Conservation (phyloP, 2,888 invertebrate species). For the Athalia rosae region DNA sequence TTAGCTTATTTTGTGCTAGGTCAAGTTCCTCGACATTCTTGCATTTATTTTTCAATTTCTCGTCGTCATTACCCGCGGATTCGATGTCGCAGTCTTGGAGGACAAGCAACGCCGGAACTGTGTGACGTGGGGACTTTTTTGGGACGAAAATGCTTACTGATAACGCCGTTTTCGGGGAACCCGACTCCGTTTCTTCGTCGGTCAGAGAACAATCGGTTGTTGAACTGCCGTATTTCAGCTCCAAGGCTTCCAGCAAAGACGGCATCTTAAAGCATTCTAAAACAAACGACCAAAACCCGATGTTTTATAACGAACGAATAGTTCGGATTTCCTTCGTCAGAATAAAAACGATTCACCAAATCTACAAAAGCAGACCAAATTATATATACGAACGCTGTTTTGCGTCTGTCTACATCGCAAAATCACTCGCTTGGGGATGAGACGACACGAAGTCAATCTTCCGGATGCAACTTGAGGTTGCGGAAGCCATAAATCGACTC, state of each 20-base stretch:
- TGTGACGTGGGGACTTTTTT: slow-evolving; percentile 84
- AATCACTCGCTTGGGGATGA: neutral
- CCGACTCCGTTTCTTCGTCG: slow-evolving; percentile 77
- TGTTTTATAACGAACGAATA: neutral
- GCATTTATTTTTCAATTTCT: slow-evolving; percentile 85
- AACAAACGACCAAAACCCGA: slow-evolving; percentile 12
- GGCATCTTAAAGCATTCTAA: slow-evolving; percentile 80
- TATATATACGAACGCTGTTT: neutral
- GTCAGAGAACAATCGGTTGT: slow-evolving; percentile 77
- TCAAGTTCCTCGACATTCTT: slow-evolving; percentile 95
- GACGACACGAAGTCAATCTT: neutral
- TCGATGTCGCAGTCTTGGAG: slow-evolving; percentile 94
- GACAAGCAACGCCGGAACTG: slow-evolving; percentile 89
- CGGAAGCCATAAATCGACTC: neutral
- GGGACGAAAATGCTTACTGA: slow-evolving; percentile 92
- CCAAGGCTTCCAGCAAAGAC: slow-evolving; percentile 91
- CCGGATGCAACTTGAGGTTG: neutral
- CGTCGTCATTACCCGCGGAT: slow-evolving; percentile 89
- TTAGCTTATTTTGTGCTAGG: slow-evolving; percentile 92
- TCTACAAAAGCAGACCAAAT: neutral
- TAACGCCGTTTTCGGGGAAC: slow-evolving; percentile 75
- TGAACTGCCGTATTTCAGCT: slow-evolving; percentile 85
- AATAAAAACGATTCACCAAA: slow-evolving; percentile 5
- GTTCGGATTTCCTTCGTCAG: neutral
- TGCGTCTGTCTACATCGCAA: neutral